These are phyloP conservation scores for Antitype chi DNA, from an alignment of 2,888 invertebrate species.

Conservation along the genomic window DNA sequence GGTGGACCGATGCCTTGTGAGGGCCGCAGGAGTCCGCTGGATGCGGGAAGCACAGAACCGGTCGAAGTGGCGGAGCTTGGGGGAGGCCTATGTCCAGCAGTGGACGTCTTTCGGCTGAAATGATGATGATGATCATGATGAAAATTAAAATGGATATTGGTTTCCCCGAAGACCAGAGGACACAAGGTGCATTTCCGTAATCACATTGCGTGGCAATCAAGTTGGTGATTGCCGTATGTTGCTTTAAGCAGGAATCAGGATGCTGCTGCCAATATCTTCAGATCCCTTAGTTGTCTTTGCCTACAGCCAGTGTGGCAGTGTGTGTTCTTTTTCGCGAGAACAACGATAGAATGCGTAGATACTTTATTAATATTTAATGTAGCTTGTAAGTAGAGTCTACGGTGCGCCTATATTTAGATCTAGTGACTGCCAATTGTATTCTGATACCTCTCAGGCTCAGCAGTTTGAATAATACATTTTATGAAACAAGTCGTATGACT, in stretches of 20 bases:
- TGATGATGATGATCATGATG: no score
- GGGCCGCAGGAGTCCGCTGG: no score
- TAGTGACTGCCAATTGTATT: constrained; percentile 54
- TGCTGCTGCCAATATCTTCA: neutral
- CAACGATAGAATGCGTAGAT: neutral
- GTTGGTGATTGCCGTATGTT: neutral
- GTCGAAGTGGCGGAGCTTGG: no score
- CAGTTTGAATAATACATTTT: constrained; percentile 54
- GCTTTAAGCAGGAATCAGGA: neutral
- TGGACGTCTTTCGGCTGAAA: no score
- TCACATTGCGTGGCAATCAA: neutral
- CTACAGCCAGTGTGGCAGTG: neutral
- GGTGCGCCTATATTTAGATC: neutral
- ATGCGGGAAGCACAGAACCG: no score
- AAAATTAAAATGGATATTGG: constrained; percentile 11
- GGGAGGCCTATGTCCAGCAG: no score
- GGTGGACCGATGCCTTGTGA: no score
- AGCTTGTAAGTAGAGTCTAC: neutral
- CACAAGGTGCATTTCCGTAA: neutral
- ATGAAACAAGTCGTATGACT: constrained; percentile 55
- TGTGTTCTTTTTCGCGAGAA: neutral
- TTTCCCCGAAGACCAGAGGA: constrained; percentile 2
- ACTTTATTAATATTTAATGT: constrained; percentile 11
- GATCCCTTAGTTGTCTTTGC: neutral
- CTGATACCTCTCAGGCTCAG: neutral